A percentile compares a stretch with the other conserved stretches of the same genome.
Conservation (phyloP, 2,888 invertebrate species). For the Drosophila quasianomalipes region DNA sequence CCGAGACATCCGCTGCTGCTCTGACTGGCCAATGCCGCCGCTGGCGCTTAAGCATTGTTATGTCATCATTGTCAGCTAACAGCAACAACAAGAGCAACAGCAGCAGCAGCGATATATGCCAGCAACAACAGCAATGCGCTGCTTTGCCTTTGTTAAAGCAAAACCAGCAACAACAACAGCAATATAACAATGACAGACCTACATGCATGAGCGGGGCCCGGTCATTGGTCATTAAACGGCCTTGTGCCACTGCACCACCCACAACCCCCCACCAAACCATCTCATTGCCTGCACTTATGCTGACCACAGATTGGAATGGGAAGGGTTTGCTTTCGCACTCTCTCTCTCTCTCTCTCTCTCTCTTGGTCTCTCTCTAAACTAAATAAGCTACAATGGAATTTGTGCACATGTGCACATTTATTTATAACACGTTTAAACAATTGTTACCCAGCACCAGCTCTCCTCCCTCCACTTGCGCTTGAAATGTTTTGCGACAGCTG, state of each 20-base stretch:
- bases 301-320: conserved; percentile 42
- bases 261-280: neutral
- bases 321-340: neutral
- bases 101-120: conserved; percentile 54
- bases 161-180: conserved; percentile 30
- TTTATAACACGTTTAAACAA: conserved; percentile 45
- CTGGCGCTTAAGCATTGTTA: conserved; percentile 78
- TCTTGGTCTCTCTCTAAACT: conserved; percentile 1
- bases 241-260: conserved; percentile 58
- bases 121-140: conserved; percentile 48
- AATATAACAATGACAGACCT: conserved; percentile 42
- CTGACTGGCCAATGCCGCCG: conserved; percentile 65
- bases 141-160: conserved; percentile 56
- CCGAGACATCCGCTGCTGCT: conserved; percentile 68
- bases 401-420: conserved; percentile 10
- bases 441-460: neutral
- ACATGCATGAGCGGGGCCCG: conserved; percentile 60
- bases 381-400: conserved; percentile 38
- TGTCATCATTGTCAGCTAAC: conserved; percentile 76
- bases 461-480: neutral
- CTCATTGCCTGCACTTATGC: neutral
- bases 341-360: neutral
- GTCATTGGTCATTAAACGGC: conserved; percentile 75
- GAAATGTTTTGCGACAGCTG: conserved; percentile 46
- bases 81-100: conserved; percentile 39